These are phyloP conservation scores for Otolemur garnettii DNA, from an alignment of 2,113 vertebrate species.

Conservation along the genomic window DNA sequence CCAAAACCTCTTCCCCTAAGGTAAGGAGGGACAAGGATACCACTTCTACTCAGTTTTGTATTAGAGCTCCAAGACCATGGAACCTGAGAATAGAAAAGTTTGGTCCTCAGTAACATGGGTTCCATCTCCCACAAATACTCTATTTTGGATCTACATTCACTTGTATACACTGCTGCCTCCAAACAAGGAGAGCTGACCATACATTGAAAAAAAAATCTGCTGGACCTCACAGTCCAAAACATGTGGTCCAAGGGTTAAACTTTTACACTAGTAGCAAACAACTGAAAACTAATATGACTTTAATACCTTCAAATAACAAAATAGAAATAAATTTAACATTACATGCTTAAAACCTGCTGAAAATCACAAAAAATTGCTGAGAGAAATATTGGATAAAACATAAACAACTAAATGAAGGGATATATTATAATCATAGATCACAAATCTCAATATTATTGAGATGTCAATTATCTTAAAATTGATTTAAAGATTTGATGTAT, in stretches of 20 bases:
- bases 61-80: background rate
- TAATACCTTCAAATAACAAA: background rate
- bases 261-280: background rate
- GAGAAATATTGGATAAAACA: background rate
- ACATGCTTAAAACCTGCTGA: background rate
- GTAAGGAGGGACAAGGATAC: background rate
- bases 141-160: background rate
- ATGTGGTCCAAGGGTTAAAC: background rate
- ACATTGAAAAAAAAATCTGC: background rate
- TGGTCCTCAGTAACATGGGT: background rate
- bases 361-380: background rate
- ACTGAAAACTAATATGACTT: background rate
- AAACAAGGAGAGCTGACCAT: background rate
- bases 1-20: background rate
- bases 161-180: background rate
- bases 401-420: background rate
- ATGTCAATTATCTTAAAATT: constrained; percentile 7
- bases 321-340: background rate
- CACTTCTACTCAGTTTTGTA: background rate
- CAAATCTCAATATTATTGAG: background rate
- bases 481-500: background rate
- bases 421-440: background rate
- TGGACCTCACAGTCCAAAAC: background rate
- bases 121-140: background rate
- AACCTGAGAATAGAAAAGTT: background rate